These are phyloP conservation scores for Anoura caudifer DNA, from an alignment of 2,113 vertebrate species.

Conservation along the genomic window DNA sequence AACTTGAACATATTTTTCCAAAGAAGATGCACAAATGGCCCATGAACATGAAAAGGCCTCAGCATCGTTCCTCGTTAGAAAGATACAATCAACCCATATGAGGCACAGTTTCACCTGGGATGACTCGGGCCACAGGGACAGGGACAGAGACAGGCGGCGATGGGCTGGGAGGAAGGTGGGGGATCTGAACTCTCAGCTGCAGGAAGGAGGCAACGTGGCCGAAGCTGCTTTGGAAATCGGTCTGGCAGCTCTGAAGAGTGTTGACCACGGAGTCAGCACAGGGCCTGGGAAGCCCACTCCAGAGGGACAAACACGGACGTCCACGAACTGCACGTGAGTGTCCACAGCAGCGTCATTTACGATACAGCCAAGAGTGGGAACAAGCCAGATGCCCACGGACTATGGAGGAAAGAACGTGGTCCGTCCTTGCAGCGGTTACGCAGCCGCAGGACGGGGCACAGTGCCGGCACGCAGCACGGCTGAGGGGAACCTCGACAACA, in stretches of 20 bases:
- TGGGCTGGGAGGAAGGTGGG: too few relatives aligned
- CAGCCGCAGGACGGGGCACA: neutral
- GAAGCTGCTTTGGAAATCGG: too few relatives aligned
- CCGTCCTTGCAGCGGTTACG: neutral
- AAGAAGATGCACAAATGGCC: neutral
- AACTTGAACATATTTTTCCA: neutral
- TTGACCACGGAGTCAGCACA: too few relatives aligned
- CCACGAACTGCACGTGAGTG: neutral
- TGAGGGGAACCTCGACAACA: neutral
- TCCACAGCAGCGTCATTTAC: neutral
- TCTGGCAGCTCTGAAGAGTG: too few relatives aligned
- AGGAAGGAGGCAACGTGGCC: too few relatives aligned
- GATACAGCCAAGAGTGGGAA: too few relatives aligned
- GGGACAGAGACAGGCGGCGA: neutral
- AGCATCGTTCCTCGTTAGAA: neutral
- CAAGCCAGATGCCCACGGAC: too few relatives aligned
- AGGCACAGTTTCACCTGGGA: neutral
- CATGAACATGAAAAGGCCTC: neutral
- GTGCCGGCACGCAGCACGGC: neutral
- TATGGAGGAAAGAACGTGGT: too few relatives aligned
- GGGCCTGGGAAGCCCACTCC: neutral
- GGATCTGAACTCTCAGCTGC: too few relatives aligned
- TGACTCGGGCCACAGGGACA: neutral
- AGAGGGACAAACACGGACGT: neutral
- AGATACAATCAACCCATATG: neutral